Evolutionary conservation across 2,113 vertebrate species (phyloP), one percentile per base, ranked within the genome.

Genomic region (Pagrus major): DNA sequence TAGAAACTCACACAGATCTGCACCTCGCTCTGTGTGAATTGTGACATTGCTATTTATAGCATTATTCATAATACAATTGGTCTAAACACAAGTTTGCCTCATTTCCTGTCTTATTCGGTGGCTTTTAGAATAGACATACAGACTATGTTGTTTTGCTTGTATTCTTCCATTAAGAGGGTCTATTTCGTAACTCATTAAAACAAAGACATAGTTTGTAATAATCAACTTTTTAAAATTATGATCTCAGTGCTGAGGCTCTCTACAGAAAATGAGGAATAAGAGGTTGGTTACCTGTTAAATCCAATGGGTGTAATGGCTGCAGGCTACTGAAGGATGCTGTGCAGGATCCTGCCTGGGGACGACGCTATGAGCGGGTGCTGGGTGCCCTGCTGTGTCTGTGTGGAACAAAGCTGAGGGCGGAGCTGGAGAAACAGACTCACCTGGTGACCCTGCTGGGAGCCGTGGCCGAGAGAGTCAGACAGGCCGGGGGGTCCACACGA

Each of bases 291-390:
- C 3, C 9, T 46, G 20, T 33, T 23, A 27, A 41, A 39, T n/a
- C n/a, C n/a, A n/a, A 23, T 41, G 20, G 69, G 15, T 60, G 9
- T 56, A 3, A 21, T 75, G 54, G 25, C 58, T 54, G 18, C 91
- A 99, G 98, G 98, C 95, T 99, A 87, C 95, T 99, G 71, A 99
- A 96, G 85, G 97, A 99, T 72, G 96, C 97, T 0, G 93, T 98
- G n/a, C 95, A 98, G 91, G 97, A 99, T 74, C 91, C 95, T 0
- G 95, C 95, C 63, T 98, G 96, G 91, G 96, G 97, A 21, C 61
- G 93, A 69, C 95, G 96, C 25, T 99, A 98, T 41, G 96, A 97
- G 78, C 94, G 93, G 47, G 92, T 99, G 76, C 95, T 99, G 79
- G 97, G 97, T 37, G 96, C 96, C 76, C 93, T 99, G 87, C 95